Evolutionary conservation across 2,888 invertebrate species (phyloP), one percentile per base, ranked within the genome.

Genomic region (Meta bourneti): DNA sequence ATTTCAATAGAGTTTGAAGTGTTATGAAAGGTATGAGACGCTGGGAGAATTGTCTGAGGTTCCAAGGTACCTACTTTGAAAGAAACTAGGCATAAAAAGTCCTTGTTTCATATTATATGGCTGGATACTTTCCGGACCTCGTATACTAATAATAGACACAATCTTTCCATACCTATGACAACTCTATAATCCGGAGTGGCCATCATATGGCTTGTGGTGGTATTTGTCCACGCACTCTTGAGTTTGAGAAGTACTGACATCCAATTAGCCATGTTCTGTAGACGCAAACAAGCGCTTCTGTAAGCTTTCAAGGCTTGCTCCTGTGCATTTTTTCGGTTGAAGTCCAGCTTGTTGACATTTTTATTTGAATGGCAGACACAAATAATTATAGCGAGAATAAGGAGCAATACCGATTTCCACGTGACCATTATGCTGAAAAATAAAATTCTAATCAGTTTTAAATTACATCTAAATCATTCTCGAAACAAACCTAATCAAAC

Each of bases 191-290:
- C 19, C 7, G 69, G 52, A n/a, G 13, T 69, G 51, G 52, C 75
- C 69, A 77, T 75, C 54, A 85, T 77, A 49, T 48, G 19, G 69
- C 48, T 75, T 6, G 86, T 78, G 49, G 70, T 70, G 7, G 86
- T 78, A 70, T 51, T 82, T 83, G 87, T 78, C 84, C 84, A 87
- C 6, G 79, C 82, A 87, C 87, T 78, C 71, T 87, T 87, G 0
- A 91, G 61, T 70, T 83, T 91, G 61, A 91, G 82, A 8, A 87
- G 5, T 7, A 82, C 91, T 34, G 81, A 81, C 91, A 91, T 91
- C 91, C 91, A 91, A 19, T 91, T 85, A 8, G 91, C 77, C 8
- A 91, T 7, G 19, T 52, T 52, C 78, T 87, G 91, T 13, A 87
- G 52, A 20, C 85, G 16, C 6, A 69, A 16, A 20, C 91, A 91